Conservation (phyloP, 2,797 vertebrate genomes). For the Enteromius afrohamiltoni region DNA sequence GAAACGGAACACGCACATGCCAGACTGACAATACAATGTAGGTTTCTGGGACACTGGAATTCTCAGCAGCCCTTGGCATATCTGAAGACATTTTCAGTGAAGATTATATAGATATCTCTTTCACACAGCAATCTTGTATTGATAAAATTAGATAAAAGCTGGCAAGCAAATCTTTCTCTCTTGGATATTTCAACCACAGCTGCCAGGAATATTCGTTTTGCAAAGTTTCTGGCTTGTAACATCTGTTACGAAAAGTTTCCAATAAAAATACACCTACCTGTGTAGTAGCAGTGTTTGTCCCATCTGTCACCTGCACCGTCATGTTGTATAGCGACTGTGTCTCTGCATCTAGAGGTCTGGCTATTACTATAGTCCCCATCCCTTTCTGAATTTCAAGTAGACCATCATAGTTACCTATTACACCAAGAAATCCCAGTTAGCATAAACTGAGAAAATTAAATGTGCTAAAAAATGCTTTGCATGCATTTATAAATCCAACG, state of each 20-base stretch:
- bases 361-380: conserved; percentile 89
- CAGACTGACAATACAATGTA: conserved; percentile 29
- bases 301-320: conserved; percentile 95
- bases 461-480: neutral
- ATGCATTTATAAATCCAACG: neutral
- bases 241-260: conserved; percentile 49
- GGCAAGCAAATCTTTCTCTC: conserved; percentile 10
- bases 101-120: conserved; percentile 25
- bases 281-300: conserved; percentile 86
- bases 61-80: neutral
- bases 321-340: conserved; percentile 92
- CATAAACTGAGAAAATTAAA: neutral
- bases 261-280: conserved; percentile 88
- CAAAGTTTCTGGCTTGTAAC: conserved; percentile 5
- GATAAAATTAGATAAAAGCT: conserved; percentile 40
- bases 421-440: conserved; percentile 37
- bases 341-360: conserved; percentile 93
- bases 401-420: conserved; percentile 90
- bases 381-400: conserved; percentile 92
- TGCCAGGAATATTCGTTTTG: conserved; percentile 9
- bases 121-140: conserved; percentile 7
- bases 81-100: conserved; percentile 19
- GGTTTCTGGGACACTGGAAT: conserved; percentile 32
- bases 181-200: conserved; percentile 2
- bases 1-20: conserved; percentile 3